These are phyloP conservation scores for Drosophila paranaensis DNA, from an alignment of 2,888 invertebrate species.

Conservation along the genomic window DNA sequence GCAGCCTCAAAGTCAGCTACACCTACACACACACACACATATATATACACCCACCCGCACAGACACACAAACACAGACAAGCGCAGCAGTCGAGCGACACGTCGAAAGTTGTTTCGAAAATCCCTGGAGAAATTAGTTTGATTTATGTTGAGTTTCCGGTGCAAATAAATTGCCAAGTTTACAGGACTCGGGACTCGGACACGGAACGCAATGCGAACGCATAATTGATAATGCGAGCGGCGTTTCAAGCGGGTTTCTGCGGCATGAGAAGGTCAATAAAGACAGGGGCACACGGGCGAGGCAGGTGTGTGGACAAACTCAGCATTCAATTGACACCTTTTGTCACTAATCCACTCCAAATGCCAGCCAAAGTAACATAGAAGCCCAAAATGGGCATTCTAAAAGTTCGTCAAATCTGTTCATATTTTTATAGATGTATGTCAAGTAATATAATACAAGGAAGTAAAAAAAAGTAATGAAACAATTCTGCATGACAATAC, in stretches of 20 bases:
- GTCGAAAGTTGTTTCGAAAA: conserved; percentile 75
- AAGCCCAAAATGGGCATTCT: background rate
- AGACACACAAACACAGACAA: conserved; percentile 10
- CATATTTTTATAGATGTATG: background rate
- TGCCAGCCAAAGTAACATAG: conserved; percentile 3
- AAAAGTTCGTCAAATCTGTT: background rate
- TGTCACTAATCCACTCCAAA: conserved; percentile 21
- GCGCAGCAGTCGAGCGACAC: conserved; percentile 53
- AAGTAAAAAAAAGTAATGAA: background rate
- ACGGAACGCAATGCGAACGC: conserved; percentile 63
- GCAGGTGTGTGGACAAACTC: conserved; percentile 9
- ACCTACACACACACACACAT: conserved; percentile 21
- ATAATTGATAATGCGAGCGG: conserved; percentile 76
- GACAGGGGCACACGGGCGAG: background rate
- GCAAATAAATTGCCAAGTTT: conserved; percentile 81
- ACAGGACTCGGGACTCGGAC: conserved; percentile 66
- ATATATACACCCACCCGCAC: conserved; percentile 8
- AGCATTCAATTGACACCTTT: conserved; percentile 50
- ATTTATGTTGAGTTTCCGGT: conserved; percentile 81
- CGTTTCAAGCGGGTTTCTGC: conserved; percentile 35
- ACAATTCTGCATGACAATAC: background rate
- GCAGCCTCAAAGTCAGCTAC: conserved; percentile 12
- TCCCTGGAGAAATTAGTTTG: conserved; percentile 80
- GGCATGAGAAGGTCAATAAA: background rate
- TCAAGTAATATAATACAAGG: background rate